Evolutionary conservation across 2,113 vertebrate species (phyloP).

Genomic region (Prinia subflava): DNA sequence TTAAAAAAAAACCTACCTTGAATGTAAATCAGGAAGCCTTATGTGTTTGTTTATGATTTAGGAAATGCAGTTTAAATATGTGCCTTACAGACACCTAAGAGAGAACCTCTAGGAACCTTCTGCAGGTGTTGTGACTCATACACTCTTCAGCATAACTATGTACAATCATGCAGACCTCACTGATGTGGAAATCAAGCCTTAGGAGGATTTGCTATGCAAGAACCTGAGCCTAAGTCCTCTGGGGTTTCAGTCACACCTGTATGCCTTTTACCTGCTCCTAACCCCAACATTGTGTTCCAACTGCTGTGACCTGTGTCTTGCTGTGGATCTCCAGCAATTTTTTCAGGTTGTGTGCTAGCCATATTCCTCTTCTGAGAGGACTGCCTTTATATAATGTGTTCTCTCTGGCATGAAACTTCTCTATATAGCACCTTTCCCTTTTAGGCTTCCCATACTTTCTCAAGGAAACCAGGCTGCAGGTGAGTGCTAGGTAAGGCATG

Average conservation of each 20-base stretch:
- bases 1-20: background rate
- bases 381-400: background rate
- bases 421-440: background rate
- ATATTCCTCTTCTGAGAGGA: background rate
- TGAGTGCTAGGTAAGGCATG: background rate
- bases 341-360: background rate
- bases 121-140: background rate
- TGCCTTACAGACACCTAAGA: background rate
- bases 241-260: background rate
- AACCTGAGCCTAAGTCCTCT: background rate
- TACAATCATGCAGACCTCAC: background rate
- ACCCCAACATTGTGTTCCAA: accelerated
- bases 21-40: background rate
- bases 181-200: background rate
- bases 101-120: background rate
- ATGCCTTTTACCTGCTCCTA: background rate
- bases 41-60: background rate
- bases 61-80: background rate
- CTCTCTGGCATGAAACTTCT: background rate
- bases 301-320: background rate
- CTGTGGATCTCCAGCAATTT: background rate
- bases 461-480: background rate
- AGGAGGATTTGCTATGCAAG: background rate
- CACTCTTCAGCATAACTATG: background rate
- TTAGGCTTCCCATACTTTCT: background rate